Percentiles rank a stretch among this genome's conserved stretches.
Conservation (phyloP, 1,140 invertebrate genomes). For the Dolichoris vasculosae region DNA sequence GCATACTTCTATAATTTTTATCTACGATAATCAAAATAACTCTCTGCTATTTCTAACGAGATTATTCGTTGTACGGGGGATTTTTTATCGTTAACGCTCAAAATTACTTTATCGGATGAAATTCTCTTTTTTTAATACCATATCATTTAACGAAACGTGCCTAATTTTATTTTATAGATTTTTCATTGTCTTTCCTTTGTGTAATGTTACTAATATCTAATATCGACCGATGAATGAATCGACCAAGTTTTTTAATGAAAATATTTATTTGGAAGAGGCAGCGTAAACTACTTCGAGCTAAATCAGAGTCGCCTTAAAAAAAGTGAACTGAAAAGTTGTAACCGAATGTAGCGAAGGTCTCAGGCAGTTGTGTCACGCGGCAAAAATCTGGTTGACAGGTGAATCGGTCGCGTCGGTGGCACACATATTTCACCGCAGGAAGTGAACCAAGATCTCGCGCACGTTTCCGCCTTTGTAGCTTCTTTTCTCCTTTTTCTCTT, state of each 20-base stretch:
- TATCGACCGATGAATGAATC: neutral
- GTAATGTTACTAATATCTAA: neutral
- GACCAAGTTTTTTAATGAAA: neutral
- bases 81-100: neutral
- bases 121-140: no score
- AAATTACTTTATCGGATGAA: neutral
- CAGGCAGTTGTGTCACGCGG: neutral
- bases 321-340: neutral
- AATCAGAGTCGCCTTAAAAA: neutral
- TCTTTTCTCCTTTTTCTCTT: neutral
- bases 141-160: no score
- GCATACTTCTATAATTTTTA: neutral
- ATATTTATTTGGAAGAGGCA: neutral
- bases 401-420: neutral
- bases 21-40: neutral
- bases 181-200: neutral
- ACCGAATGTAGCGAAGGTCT: neutral
- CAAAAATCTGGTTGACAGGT: neutral
- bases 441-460: neutral
- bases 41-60: no score
- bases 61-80: no score
- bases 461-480: neutral
- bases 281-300: neutral
- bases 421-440: neutral
- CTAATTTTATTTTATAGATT: no score